Percentiles rank a stretch among this genome's conserved stretches.
phyloP scores from a whole-genome alignment of 2,113 vertebrate species.

The Mesembrinibis cayennensis region DNA sequence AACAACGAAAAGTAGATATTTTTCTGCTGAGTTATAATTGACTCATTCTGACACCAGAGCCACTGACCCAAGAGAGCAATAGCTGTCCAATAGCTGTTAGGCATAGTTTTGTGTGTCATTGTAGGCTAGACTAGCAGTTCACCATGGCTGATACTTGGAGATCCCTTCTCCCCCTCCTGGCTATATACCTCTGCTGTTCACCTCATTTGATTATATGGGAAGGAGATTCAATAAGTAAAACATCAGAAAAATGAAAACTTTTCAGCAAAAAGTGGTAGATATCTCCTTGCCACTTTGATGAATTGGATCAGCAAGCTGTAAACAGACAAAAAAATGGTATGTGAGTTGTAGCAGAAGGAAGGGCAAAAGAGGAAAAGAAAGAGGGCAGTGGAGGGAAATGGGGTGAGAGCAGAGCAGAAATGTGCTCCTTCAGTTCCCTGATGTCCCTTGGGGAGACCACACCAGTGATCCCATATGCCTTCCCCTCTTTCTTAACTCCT shows the following conservation, averaged over 20 bases:
- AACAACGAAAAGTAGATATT: not conserved
- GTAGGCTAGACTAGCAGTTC: not conserved
- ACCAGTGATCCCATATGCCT: not conserved
- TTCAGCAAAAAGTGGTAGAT: not conserved
- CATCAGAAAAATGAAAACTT: not conserved
- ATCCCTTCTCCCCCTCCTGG: not conserved
- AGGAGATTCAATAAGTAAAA: not conserved
- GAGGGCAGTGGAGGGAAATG: not conserved
- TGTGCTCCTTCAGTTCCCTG: not conserved
- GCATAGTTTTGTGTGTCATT: not conserved
- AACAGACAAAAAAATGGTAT: not conserved
- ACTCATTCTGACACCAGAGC: not conserved
- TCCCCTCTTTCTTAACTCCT: not conserved
- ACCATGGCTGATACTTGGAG: not conserved
- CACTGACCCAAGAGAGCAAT: not conserved
- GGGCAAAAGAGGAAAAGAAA: not conserved
- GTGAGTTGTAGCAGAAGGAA: not conserved
- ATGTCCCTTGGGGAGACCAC: not conserved
- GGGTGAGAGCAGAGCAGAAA: not conserved
- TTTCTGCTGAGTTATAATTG: not conserved
- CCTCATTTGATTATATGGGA: not conserved
- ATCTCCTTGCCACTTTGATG: not conserved
- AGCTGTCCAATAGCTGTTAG: not conserved
- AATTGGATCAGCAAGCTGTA: not conserved
- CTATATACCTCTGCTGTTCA: not conserved